Conservation (phyloP, 2,888 invertebrate species). For the Dromius quadrimaculatus region DNA sequence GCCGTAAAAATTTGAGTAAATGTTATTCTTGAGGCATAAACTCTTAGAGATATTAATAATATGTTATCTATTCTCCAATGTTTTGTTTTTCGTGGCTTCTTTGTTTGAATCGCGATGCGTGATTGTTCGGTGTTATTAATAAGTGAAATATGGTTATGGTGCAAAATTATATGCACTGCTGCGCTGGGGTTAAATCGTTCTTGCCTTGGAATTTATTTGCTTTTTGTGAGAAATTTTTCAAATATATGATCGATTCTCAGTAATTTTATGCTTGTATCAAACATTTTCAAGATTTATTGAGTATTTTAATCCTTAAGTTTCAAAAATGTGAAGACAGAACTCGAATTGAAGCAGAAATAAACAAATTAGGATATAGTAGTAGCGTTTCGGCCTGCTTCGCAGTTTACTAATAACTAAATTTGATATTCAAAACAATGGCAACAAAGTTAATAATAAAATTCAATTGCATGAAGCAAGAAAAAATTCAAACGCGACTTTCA, state of each 20-base stretch:
- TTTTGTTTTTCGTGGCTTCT: conserved; percentile 7
- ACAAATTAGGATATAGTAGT: background rate
- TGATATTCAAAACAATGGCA: background rate
- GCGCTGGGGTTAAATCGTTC: background rate
- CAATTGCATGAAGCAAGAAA: too few species aligned
- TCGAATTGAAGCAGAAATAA: background rate
- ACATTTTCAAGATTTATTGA: too few species aligned
- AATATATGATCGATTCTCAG: too few species aligned
- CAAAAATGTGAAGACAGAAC: background rate
- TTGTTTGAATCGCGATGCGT: background rate
- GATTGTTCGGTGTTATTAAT: background rate
- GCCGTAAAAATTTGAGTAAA: conserved; percentile 3
- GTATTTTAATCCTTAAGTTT: too few species aligned
- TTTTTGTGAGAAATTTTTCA: conserved; percentile 26
- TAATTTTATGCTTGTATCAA: too few species aligned
- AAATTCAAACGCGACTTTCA: too few species aligned
- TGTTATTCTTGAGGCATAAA: conserved; percentile 11
- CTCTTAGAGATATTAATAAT: conserved; percentile 22
- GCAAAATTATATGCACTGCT: conserved; percentile 15
- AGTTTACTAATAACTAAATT: too few species aligned
- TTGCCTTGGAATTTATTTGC: conserved; percentile 18
- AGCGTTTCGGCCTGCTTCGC: too few species aligned
- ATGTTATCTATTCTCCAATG: background rate
- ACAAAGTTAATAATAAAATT: too few species aligned
- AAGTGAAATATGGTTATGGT: conserved; percentile 28